Percentiles rank a stretch among this genome's conserved stretches.
These are phyloP conservation scores for Synaphobranchus kaupii DNA, from an alignment of 2,797 vertebrate species.

Conservation along the genomic window DNA sequence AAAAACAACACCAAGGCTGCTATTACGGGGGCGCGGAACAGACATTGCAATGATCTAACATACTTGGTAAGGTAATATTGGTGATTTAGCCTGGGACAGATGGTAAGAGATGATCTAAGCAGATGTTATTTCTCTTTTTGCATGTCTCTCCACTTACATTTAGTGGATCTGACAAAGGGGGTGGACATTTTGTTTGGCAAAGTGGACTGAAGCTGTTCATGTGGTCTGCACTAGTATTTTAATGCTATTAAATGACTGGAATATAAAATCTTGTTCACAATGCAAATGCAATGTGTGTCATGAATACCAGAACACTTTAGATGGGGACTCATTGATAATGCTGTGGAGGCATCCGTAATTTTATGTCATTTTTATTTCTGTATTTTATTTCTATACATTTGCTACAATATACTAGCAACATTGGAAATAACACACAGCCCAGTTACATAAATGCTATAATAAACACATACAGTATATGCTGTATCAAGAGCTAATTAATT, in stretches of 20 bases:
- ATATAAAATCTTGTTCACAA: not conserved
- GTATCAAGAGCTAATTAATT: not conserved
- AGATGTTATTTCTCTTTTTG: conserved; percentile 1
- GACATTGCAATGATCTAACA: not conserved
- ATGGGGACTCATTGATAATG: too few relatives aligned
- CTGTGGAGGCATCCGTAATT: too few relatives aligned
- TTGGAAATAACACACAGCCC: not conserved
- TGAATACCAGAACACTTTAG: too few relatives aligned
- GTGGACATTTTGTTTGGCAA: not conserved
- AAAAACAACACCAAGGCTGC: not conserved
- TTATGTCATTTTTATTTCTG: too few relatives aligned
- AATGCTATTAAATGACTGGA: not conserved
- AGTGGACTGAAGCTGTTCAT: not conserved
- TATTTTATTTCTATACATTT: too few relatives aligned
- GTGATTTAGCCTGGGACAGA: not conserved
- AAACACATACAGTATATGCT: not conserved
- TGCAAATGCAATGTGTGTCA: not conserved
- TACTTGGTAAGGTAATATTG: not conserved
- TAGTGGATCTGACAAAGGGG: not conserved
- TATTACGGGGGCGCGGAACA: not conserved
- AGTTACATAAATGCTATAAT: not conserved
- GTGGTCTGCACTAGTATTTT: not conserved
- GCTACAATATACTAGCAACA: too few relatives aligned
- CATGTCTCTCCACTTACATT: not conserved
- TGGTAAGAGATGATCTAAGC: not conserved